Evolutionary conservation across 2,113 vertebrate genomes (phyloP).

Genomic region (Otolemur garnettii): DNA sequence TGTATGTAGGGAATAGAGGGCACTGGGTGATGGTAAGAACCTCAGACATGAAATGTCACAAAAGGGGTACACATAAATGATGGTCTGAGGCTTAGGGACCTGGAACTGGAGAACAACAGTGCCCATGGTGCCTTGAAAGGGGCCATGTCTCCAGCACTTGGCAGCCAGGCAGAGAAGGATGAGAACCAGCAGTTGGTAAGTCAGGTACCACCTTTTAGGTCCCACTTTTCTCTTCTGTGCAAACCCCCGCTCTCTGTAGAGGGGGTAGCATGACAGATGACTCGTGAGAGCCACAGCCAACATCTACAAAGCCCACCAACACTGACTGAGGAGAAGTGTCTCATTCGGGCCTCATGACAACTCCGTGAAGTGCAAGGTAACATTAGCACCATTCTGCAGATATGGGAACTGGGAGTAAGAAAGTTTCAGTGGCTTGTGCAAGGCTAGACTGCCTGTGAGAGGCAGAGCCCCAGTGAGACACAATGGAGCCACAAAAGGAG

Average conservation of each 20-base stretch:
- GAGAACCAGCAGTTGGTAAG: neutral
- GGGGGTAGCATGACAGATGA: neutral
- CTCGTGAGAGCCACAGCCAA: neutral
- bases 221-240: neutral
- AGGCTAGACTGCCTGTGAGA: neutral
- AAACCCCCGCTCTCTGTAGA: neutral
- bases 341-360: neutral
- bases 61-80: neutral
- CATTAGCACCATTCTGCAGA: neutral
- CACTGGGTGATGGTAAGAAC: neutral
- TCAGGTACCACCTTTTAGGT: neutral
- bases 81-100: neutral
- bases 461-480: neutral
- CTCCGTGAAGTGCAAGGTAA: neutral
- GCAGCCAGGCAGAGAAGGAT: neutral
- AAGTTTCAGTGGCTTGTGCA: neutral
- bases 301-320: no score
- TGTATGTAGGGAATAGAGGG: rapidly evolving
- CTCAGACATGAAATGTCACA: neutral
- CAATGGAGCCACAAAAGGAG: neutral
- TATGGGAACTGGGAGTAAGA: neutral
- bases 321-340: neutral
- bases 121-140: neutral
- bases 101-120: neutral
- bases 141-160: neutral